A percentile compares a stretch with the other conserved stretches of the same genome.
These are phyloP conservation scores for Papilio dardanus DNA, from an alignment of 1,140 invertebrate species.

Conservation along the genomic window DNA sequence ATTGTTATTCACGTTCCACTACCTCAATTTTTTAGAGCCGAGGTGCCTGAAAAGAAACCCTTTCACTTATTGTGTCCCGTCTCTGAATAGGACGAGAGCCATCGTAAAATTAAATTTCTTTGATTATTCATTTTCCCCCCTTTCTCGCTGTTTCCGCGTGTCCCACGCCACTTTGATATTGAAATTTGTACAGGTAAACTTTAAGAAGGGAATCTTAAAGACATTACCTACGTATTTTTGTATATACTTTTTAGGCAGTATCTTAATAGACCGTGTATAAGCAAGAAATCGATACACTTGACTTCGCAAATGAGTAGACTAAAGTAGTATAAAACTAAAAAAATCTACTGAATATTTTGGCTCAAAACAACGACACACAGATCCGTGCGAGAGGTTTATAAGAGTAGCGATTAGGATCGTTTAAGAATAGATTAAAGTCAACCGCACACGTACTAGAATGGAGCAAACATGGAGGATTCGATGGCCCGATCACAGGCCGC, in stretches of 20 bases:
- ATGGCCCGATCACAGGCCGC: constrained; percentile 54
- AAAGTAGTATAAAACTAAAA: too few relatives aligned
- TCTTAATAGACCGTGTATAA: background rate
- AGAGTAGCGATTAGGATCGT: constrained; percentile 60
- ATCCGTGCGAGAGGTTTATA: constrained; percentile 48
- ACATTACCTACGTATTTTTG: background rate
- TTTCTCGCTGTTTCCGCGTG: constrained; percentile 45
- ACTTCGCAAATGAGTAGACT: too few relatives aligned
- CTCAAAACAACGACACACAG: constrained; percentile 51
- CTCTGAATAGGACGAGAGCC: constrained; percentile 68
- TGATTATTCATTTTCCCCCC: constrained; percentile 62
- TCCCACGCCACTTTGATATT: constrained; percentile 31
- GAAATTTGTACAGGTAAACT: constrained; percentile 20
- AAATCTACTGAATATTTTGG: too few relatives aligned
- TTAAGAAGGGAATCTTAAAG: background rate
- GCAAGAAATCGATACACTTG: too few relatives aligned
- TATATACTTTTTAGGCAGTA: background rate
- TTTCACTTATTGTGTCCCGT: constrained; percentile 78
- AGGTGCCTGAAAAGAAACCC: constrained; percentile 79
- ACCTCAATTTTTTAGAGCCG: constrained; percentile 80
- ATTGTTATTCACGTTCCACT: constrained; percentile 82
- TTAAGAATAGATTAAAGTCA: constrained; percentile 70
- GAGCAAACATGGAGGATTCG: constrained; percentile 64
- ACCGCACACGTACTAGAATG: constrained; percentile 62
- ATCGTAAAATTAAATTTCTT: constrained; percentile 73